Conservation (phyloP, 2,888 invertebrate genomes). For the Mesopsocus fuscifrons region DNA sequence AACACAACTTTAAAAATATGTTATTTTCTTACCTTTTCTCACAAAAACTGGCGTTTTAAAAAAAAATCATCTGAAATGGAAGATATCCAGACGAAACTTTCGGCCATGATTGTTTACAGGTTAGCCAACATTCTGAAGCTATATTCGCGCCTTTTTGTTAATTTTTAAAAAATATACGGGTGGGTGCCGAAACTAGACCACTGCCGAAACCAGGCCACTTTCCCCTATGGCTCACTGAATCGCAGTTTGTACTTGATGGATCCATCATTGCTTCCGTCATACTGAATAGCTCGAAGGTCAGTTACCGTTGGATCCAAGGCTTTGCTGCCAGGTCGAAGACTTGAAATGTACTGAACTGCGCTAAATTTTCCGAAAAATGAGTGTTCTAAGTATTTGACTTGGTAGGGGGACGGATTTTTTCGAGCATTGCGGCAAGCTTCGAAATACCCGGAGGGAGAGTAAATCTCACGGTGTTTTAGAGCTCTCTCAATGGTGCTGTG, state of each 20-base stretch:
- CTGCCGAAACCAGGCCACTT: no score
- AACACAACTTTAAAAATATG: no score
- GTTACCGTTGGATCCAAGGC: conserved; percentile 16
- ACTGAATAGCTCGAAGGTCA: conserved; percentile 15
- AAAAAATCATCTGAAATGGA: no score
- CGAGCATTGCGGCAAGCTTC: conserved; percentile 15
- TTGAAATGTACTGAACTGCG: conserved; percentile 11
- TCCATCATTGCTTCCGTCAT: conserved; percentile 6
- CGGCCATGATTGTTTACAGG: no score
- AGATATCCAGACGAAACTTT: no score
- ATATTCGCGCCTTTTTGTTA: no score
- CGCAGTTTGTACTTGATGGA: not conserved
- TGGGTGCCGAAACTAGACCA: no score
- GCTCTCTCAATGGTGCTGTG: conserved; percentile 18
- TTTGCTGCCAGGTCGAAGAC: conserved; percentile 17
- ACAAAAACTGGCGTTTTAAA: no score
- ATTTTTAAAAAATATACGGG: no score
- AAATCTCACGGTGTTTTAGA: conserved; percentile 16
- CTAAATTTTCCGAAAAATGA: conserved; percentile 12
- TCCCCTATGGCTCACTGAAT: not conserved
- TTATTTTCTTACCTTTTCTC: no score
- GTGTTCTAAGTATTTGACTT: conserved; percentile 13
- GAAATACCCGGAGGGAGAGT: conserved; percentile 17
- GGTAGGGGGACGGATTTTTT: conserved; percentile 14
- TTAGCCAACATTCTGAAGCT: no score